Conservation (phyloP, 2,113 vertebrate genomes). For the Opisthocomus hoazin region DNA sequence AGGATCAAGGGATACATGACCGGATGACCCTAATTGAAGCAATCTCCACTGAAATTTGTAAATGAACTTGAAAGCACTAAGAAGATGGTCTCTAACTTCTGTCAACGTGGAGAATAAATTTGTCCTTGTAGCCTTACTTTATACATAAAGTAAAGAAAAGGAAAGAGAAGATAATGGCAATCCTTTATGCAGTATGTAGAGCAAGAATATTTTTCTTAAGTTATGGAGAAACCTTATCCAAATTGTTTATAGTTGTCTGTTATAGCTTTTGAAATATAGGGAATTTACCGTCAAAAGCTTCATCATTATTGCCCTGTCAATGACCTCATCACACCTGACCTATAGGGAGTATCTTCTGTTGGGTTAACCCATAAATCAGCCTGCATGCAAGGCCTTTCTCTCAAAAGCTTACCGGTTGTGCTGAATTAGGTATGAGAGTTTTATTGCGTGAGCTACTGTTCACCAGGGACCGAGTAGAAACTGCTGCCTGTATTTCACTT, state of each 20-base stretch:
- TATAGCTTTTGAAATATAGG: slow-evolving; percentile 43
- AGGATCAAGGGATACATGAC: slow-evolving; percentile 57
- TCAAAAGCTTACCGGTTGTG: slow-evolving; percentile 30
- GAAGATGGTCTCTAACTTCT: slow-evolving; percentile 20
- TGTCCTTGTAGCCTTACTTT: background rate
- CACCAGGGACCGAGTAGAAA: slow-evolving; percentile 34
- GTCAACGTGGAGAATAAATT: background rate
- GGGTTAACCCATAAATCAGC: slow-evolving; percentile 55
- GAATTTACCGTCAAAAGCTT: slow-evolving; percentile 51
- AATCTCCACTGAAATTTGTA: slow-evolving; percentile 29
- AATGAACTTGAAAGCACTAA: slow-evolving; percentile 31
- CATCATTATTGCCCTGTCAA: slow-evolving; percentile 35
- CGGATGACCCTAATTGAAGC: slow-evolving; percentile 70
- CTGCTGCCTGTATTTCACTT: slow-evolving; percentile 44
- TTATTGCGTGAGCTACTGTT: slow-evolving; percentile 66
- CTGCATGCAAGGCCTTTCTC: slow-evolving; percentile 9
- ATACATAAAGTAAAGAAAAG: background rate
- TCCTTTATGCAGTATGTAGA: background rate
- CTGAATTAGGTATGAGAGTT: slow-evolving; percentile 62
- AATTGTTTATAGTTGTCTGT: slow-evolving; percentile 48
- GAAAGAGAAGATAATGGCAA: background rate
- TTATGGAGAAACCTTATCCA: slow-evolving; percentile 6
- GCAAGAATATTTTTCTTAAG: background rate
- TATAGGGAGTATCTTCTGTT: slow-evolving; percentile 56
- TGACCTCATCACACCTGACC: slow-evolving; percentile 67